Evolutionary conservation across 2,797 vertebrate species (phyloP).

Genomic region (Syngnathus rostellatus): DNA sequence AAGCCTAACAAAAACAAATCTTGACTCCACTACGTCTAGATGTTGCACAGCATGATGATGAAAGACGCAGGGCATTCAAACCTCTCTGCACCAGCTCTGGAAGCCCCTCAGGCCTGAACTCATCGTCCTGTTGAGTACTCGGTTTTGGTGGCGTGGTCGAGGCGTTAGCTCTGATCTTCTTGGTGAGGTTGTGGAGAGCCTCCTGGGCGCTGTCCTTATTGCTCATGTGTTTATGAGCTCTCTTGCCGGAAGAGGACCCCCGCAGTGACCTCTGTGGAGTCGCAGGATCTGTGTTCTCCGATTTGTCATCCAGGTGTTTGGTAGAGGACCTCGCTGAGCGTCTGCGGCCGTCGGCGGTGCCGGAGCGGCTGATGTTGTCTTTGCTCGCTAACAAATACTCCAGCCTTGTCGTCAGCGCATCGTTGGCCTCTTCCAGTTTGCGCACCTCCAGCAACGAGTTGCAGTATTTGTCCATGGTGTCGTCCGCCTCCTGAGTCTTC

Average conservation of each 20-base stretch:
- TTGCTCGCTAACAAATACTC: slow-evolving; percentile 53
- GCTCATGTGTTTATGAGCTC: slow-evolving; percentile 50
- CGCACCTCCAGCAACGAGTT: slow-evolving; percentile 74
- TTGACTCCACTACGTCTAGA: neutral
- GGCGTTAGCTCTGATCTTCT: slow-evolving; percentile 58
- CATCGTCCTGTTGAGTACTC: slow-evolving; percentile 32
- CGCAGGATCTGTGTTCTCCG: slow-evolving; percentile 38
- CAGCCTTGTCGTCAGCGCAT: slow-evolving; percentile 66
- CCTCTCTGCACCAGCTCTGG: slow-evolving; percentile 81
- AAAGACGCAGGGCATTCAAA: slow-evolving; percentile 29
- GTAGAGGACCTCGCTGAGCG: slow-evolving; percentile 41
- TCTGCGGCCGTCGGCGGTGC: slow-evolving; percentile 22
- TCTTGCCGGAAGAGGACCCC: slow-evolving; percentile 52
- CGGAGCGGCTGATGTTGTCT: slow-evolving; percentile 28
- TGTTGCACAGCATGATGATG: neutral
- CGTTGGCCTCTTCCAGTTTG: slow-evolving; percentile 78
- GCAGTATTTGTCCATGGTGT: slow-evolving; percentile 84
- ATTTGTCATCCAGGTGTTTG: slow-evolving; percentile 26
- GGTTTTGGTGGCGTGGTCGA: slow-evolving; percentile 29
- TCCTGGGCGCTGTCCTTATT: slow-evolving; percentile 56
- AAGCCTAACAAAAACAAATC: slow-evolving; percentile 62
- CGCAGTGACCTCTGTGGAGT: slow-evolving; percentile 30
- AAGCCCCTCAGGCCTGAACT: slow-evolving; percentile 73
- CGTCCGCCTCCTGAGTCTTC: slow-evolving; percentile 76
- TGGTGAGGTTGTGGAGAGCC: slow-evolving; percentile 63